A percentile compares a stretch with the other conserved stretches of the same genome.
Conservation (phyloP, 2,113 vertebrate species). For the Puffinus mauretanicus region DNA sequence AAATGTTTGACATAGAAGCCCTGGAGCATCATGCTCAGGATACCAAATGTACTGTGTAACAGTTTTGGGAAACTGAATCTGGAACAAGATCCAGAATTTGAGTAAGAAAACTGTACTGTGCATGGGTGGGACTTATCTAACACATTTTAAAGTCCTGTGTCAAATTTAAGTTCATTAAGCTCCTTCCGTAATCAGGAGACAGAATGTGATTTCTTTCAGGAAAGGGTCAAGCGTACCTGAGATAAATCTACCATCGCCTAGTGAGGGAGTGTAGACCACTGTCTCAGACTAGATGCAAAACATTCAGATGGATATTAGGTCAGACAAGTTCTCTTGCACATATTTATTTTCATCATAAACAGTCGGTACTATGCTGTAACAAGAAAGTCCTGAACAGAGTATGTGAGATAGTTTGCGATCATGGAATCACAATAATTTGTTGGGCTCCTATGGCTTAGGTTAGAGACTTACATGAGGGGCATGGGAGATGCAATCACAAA, state of each 20-base stretch:
- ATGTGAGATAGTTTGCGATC: neutral
- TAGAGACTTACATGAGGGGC: neutral
- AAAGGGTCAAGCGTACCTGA: neutral
- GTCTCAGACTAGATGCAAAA: neutral
- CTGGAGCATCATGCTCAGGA: neutral
- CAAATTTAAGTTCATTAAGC: neutral
- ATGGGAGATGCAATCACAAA: neutral
- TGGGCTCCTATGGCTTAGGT: neutral
- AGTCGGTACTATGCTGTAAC: neutral
- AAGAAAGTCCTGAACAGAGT: neutral
- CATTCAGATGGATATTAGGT: neutral
- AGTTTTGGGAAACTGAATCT: neutral
- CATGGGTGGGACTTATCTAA: neutral
- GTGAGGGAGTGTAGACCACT: neutral
- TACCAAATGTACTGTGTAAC: neutral
- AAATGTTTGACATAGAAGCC: constrained; percentile 2
- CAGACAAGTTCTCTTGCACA: neutral
- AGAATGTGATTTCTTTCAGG: neutral
- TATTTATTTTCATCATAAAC: neutral
- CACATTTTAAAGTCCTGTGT: neutral
- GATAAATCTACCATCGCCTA: neutral
- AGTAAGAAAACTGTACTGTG: neutral
- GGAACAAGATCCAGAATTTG: neutral
- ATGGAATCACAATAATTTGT: neutral
- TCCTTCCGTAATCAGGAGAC: neutral